Evolutionary conservation across 2,797 vertebrate genomes (phyloP).

Genomic region (Halcyon chelicuti): DNA sequence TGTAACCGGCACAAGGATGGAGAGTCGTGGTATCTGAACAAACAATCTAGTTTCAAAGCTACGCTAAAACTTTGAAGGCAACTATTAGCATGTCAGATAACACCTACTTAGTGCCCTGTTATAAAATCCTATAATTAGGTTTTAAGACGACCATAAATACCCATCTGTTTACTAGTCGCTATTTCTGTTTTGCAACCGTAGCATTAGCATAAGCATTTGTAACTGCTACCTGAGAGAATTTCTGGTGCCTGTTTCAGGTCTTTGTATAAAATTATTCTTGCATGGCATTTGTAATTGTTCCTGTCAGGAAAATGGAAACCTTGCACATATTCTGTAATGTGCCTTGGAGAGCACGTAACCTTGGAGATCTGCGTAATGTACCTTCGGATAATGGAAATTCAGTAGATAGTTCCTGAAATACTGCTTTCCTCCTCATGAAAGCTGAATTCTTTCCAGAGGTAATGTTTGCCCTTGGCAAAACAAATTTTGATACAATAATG

Average conservation of each 20-base stretch:
- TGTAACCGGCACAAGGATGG: not conserved
- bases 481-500: slow-evolving; percentile 75
- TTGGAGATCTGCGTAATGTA: slow-evolving; percentile 76
- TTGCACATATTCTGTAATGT: slow-evolving; percentile 80
- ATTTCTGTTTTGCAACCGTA: not conserved
- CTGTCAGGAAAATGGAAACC: slow-evolving; percentile 83
- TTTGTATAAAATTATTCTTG: slow-evolving; percentile 82
- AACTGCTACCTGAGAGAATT: slow-evolving; percentile 58
- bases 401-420: slow-evolving; percentile 66
- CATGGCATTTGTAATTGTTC: slow-evolving; percentile 87
- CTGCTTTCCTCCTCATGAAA: not conserved
- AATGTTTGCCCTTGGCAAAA: slow-evolving; percentile 85
- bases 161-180: not conserved
- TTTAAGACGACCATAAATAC: not conserved
- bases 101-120: not conserved
- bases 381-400: slow-evolving; percentile 76
- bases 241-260: slow-evolving; percentile 58
- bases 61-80: not conserved
- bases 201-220: slow-evolving; percentile 59
- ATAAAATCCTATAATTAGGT: not conserved
- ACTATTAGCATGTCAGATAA: not conserved
- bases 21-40: not conserved
- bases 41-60: slow-evolving; percentile 5
- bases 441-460: slow-evolving; percentile 78
- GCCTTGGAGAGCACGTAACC: slow-evolving; percentile 79